A percentile compares a stretch with the other conserved stretches of the same genome.
These are phyloP conservation scores for Callinectes sapidus DNA, from an alignment of 2,888 invertebrate genomes.

Conservation along the genomic window DNA sequence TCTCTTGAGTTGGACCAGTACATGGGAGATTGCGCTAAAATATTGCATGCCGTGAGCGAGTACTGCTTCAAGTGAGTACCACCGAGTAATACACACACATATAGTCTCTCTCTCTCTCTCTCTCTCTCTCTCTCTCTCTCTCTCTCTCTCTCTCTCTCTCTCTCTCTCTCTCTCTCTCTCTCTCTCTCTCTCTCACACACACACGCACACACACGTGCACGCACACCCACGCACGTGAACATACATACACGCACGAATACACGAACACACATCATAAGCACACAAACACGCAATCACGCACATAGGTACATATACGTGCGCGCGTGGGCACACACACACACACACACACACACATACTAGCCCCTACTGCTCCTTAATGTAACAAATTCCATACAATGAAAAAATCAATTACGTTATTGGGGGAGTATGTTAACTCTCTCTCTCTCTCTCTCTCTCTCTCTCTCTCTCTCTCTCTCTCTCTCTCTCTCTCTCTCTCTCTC, in stretches of 20 bases:
- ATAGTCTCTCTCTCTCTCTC: conserved; percentile 21
- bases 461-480: background rate
- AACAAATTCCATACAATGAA: too few species aligned
- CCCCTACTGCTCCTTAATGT: too few species aligned
- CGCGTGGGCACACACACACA: too few species aligned
- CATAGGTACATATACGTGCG: too few species aligned
- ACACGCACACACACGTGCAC: background rate
- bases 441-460: conserved; percentile 10
- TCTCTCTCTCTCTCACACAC: background rate
- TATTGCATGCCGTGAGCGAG: conserved; percentile 43
- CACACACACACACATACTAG: too few species aligned
- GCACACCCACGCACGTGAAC: too few species aligned
- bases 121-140: conserved; percentile 38
- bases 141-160: background rate
- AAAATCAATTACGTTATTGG: too few species aligned
- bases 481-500: background rate
- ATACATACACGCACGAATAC: too few species aligned
- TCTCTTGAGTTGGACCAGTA: conserved; percentile 54
- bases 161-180: conserved; percentile 2
- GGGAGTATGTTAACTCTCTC: background rate
- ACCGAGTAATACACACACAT: background rate
- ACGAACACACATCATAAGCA: too few species aligned
- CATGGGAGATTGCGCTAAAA: conserved; percentile 44
- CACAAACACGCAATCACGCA: too few species aligned
- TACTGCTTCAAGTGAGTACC: conserved; percentile 56